Conservation (phyloP, 2,888 invertebrate species). For the Stramonita haemastoma region DNA sequence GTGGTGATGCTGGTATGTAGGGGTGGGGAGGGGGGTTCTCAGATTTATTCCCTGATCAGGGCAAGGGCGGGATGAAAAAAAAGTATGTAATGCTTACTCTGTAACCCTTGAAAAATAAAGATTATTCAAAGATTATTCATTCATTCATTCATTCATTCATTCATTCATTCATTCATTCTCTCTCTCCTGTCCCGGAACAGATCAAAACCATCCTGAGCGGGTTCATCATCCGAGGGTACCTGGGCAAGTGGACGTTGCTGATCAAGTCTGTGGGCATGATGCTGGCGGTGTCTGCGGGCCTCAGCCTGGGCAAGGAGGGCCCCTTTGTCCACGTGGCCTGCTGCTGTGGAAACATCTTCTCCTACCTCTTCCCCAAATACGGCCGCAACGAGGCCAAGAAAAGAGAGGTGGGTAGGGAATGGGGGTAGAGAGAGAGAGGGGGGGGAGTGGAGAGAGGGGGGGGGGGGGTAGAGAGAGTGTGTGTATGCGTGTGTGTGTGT, state of each 20-base stretch:
- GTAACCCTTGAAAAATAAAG: too few species aligned
- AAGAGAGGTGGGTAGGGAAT: constrained; percentile 83
- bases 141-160: too few species aligned
- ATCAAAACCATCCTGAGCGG: constrained; percentile 97
- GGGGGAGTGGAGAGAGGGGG: too few species aligned
- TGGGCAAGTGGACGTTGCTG: constrained; percentile 99
- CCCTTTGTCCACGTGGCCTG: constrained; percentile 99
- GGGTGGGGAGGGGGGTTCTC: constrained; percentile 99
- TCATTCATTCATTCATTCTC: too few species aligned
- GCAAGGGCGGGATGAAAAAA: too few species aligned
- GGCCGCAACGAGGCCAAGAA: constrained; percentile 99
- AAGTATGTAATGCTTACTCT: too few species aligned
- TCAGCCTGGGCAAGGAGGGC: constrained; percentile 98
- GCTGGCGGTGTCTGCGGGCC: constrained; percentile 95
- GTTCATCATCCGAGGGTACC: constrained; percentile 98
- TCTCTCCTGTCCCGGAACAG: constrained; percentile 78
- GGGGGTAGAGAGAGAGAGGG: too few species aligned
- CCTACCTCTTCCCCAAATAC: constrained; percentile 98
- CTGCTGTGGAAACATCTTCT: constrained; percentile 95
- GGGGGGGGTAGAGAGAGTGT: too few species aligned
- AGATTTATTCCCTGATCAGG: too few species aligned
- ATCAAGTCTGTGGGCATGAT: constrained; percentile 98
- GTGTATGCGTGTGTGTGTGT: neutral
- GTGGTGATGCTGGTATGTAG: constrained; percentile 99
- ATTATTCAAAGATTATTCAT: too few species aligned